A percentile compares a stretch with the other conserved stretches of the same genome.
These are phyloP conservation scores for Eupsittula cactorum DNA, from an alignment of 2,113 vertebrate species.

Conservation along the genomic window DNA sequence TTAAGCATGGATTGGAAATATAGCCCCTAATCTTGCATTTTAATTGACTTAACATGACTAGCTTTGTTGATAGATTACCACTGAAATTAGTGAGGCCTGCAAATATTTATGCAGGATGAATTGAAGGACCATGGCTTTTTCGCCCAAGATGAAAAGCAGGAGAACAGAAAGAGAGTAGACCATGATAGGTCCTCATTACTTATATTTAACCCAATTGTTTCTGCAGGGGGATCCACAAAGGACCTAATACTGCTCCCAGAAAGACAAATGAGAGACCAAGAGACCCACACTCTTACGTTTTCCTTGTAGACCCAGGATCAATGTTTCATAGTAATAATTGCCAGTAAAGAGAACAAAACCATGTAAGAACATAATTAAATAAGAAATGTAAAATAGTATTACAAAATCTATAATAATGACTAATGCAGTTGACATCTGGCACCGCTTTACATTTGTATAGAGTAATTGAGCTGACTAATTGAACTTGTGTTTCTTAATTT, in stretches of 20 bases:
- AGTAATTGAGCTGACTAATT: slow-evolving; percentile 11
- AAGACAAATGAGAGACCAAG: background rate
- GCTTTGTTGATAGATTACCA: background rate
- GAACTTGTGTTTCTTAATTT: slow-evolving; percentile 43
- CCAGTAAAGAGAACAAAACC: background rate
- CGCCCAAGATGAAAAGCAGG: background rate
- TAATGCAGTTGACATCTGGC: slow-evolving; percentile 45
- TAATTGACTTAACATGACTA: background rate
- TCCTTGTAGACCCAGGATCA: background rate
- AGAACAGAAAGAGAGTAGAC: background rate
- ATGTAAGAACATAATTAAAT: slow-evolving; percentile 9
- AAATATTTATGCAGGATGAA: background rate
- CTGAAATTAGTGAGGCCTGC: background rate
- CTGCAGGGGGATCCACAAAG: background rate
- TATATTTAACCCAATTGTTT: background rate
- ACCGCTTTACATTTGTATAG: background rate
- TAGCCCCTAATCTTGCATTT: background rate
- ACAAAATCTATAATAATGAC: background rate
- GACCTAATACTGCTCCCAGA: background rate
- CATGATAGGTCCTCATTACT: background rate
- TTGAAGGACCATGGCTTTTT: background rate
- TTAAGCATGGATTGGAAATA: background rate
- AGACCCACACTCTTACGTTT: background rate
- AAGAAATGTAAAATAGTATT: slow-evolving; percentile 1
- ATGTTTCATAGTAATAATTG: slow-evolving; percentile 1